Evolutionary conservation across 2,888 invertebrate genomes (phyloP).

Genomic region (Macrophya alboannulata): DNA sequence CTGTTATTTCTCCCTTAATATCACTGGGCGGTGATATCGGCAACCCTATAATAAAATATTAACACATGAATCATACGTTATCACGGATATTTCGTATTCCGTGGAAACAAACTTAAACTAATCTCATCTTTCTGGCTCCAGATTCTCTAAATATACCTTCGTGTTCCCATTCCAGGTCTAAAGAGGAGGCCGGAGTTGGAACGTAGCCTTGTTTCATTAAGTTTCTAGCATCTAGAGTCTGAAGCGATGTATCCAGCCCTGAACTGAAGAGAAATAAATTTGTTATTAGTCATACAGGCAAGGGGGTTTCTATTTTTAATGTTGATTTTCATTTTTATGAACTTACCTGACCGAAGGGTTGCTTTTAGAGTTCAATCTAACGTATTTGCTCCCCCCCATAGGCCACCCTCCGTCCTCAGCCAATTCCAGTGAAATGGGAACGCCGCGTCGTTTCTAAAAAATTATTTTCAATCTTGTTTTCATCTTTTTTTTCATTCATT

Average conservation of each 20-base stretch:
- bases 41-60: conserved; percentile 65
- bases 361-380: conserved; percentile 70
- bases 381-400: conserved; percentile 71
- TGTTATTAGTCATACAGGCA: not conserved
- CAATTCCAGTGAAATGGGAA: conserved; percentile 73
- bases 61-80: not conserved
- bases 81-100: not conserved
- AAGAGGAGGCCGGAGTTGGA: conserved; percentile 85
- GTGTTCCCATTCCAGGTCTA: conserved; percentile 88
- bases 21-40: conserved; percentile 66
- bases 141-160: conserved; percentile 78
- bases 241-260: conserved; percentile 83
- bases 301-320: not conserved
- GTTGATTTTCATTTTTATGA: conserved; percentile 32
- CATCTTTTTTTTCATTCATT: not conserved
- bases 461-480: conserved; percentile 20
- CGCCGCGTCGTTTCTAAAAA: conserved; percentile 71
- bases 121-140: not conserved
- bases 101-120: not conserved
- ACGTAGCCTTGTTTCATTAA: conserved; percentile 78
- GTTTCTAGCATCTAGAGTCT: conserved; percentile 83
- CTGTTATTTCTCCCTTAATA: conserved; percentile 65
- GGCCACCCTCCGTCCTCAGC: conserved; percentile 73
- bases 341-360: conserved; percentile 71
- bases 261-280: conserved; percentile 66